A percentile compares a stretch with the other conserved stretches of the same genome.
phyloP scores from a whole-genome alignment of 1,140 invertebrate genomes.

The Pseudomyrmex concolor region DNA sequence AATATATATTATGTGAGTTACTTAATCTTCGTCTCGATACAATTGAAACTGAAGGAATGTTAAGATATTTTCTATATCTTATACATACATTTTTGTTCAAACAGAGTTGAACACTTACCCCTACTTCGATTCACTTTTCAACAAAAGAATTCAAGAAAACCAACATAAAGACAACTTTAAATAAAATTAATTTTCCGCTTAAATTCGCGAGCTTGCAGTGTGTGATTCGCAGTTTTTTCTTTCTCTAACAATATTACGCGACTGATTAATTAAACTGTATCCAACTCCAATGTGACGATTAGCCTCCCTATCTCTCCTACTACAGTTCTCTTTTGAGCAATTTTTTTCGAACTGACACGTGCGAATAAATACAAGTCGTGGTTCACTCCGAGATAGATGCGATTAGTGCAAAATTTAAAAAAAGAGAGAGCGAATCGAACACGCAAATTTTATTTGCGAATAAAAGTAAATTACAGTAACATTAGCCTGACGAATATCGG shows the following conservation, averaged over 20 bases:
- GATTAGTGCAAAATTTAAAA: slow-evolving; percentile 4
- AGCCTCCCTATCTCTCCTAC: too few relatives aligned
- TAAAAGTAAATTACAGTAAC: slow-evolving; percentile 14
- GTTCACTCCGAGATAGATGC: not conserved
- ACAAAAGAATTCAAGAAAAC: not conserved
- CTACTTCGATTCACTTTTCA: slow-evolving; percentile 23
- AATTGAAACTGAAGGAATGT: not conserved
- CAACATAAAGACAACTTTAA: not conserved
- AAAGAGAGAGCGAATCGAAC: not conserved
- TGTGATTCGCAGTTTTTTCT: not conserved
- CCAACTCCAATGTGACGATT: too few relatives aligned
- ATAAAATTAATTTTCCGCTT: slow-evolving; percentile 9
- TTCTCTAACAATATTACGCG: not conserved
- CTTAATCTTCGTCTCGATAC: not conserved
- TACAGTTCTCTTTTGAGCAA: not conserved
- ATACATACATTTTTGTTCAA: too few relatives aligned
- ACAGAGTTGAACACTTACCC: too few relatives aligned
- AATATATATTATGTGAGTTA: slow-evolving; percentile 9
- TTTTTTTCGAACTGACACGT: slow-evolving; percentile 3
- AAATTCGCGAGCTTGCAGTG: slow-evolving; percentile 18
- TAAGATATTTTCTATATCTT: too few relatives aligned
- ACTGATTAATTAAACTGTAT: slow-evolving; percentile 24
- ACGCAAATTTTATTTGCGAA: not conserved
- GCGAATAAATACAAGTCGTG: slow-evolving; percentile 2
- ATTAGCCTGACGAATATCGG: slow-evolving; percentile 10